Evolutionary conservation across 2,113 vertebrate genomes (phyloP).

Genomic region (Cariama cristata): DNA sequence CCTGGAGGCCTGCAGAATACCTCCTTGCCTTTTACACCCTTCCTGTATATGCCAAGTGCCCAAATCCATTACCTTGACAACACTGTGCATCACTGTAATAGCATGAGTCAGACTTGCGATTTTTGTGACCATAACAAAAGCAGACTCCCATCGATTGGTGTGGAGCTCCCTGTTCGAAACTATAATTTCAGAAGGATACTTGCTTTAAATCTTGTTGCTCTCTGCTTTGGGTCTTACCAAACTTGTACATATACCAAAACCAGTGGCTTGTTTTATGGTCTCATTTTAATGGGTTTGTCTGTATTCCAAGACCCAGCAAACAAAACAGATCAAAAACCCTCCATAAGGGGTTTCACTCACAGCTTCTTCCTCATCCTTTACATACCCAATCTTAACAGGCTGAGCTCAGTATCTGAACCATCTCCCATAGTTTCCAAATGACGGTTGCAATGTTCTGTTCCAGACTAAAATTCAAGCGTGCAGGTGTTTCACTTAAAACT

Average conservation of each 20-base stretch:
- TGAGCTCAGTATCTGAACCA: background rate
- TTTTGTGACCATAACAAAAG: constrained; percentile 49
- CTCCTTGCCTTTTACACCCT: constrained; percentile 9
- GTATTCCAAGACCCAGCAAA: background rate
- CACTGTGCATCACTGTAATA: constrained; percentile 61
- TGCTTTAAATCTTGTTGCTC: constrained; percentile 10
- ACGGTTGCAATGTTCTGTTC: background rate
- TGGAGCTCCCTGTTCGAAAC: constrained; percentile 1
- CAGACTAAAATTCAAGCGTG: background rate
- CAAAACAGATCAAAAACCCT: background rate
- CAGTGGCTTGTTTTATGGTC: constrained; percentile 10
- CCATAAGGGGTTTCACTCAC: background rate
- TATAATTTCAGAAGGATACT: constrained; percentile 38
- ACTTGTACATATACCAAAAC: background rate
- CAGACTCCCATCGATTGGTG: constrained; percentile 49
- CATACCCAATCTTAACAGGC: background rate
- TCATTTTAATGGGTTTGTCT: constrained; percentile 25
- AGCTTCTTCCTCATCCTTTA: background rate
- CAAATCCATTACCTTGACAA: constrained; percentile 68
- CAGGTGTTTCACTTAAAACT: background rate
- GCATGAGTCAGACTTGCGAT: background rate
- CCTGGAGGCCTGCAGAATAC: background rate
- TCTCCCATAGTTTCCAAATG: background rate
- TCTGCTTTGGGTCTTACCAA: constrained; percentile 10
- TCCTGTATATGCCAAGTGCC: background rate